Conservation (phyloP, 2,888 invertebrate genomes). For the Lomographa bimaculata region DNA sequence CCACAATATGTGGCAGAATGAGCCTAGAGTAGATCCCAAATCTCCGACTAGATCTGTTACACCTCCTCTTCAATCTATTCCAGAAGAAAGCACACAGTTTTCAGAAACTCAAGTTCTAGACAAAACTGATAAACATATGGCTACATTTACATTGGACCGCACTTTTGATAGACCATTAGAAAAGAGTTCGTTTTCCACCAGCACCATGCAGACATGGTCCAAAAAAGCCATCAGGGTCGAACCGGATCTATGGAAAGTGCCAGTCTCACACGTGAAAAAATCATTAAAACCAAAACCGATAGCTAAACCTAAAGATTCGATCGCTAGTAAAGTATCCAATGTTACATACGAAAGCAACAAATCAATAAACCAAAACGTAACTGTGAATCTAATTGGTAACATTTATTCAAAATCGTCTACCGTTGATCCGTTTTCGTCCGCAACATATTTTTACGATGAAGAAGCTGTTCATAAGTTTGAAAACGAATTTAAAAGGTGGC, state of each 20-base stretch:
- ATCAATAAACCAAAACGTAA: constrained; percentile 66
- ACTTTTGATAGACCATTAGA: constrained; percentile 65
- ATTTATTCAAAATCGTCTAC: constrained; percentile 79
- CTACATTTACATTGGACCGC: constrained; percentile 70
- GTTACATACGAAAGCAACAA: constrained; percentile 63
- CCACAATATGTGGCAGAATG: constrained; percentile 64
- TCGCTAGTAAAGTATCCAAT: constrained; percentile 44
- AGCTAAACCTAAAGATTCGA: constrained; percentile 46
- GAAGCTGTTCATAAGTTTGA: constrained; percentile 88
- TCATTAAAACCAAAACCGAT: constrained; percentile 47
- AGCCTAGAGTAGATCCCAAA: constrained; percentile 47
- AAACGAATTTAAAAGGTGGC: constrained; percentile 89
- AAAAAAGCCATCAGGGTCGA: constrained; percentile 65
- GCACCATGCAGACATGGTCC: constrained; percentile 61
- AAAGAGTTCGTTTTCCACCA: constrained; percentile 41
- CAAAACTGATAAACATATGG: constrained; percentile 55
- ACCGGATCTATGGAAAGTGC: constrained; percentile 68
- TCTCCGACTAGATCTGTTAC: constrained; percentile 69
- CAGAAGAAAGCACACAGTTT: constrained; percentile 72
- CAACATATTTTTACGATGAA: constrained; percentile 87
- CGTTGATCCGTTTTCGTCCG: constrained; percentile 86
- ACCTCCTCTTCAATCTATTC: constrained; percentile 72
- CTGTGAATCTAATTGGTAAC: constrained; percentile 64
- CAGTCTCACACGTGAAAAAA: constrained; percentile 52
- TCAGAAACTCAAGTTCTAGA: constrained; percentile 61